Evolutionary conservation across 1,140 invertebrate species (phyloP).

Genomic region (Drosophila micromelanica): DNA sequence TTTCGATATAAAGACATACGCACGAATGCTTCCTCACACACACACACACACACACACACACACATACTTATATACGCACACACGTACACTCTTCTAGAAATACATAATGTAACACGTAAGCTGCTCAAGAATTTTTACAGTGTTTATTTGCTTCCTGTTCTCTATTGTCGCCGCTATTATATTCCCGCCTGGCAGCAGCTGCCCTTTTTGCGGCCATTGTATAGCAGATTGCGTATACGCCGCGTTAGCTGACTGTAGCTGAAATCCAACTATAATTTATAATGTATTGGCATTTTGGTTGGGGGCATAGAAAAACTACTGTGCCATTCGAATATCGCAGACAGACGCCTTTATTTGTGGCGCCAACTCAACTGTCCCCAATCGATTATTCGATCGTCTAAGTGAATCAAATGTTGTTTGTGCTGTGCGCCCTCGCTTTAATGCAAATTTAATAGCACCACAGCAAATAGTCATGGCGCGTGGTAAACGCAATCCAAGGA

Average conservation of each 20-base stretch:
- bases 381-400: constrained; percentile 28
- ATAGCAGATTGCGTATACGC: constrained; percentile 69
- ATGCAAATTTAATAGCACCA: constrained; percentile 21
- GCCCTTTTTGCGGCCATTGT: constrained; percentile 36
- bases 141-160: constrained; percentile 63
- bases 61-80: not conserved
- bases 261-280: constrained; percentile 69
- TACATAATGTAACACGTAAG: constrained; percentile 43
- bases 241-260: constrained; percentile 35
- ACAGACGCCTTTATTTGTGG: constrained; percentile 34
- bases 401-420: constrained; percentile 34
- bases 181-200: constrained; percentile 9
- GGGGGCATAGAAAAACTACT: constrained; percentile 23
- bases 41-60: constrained; percentile 4
- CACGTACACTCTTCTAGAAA: constrained; percentile 15
- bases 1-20: constrained; percentile 79
- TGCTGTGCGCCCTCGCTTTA: constrained; percentile 6
- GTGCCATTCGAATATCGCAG: constrained; percentile 16
- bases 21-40: constrained; percentile 57
- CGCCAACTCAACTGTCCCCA: constrained; percentile 22
- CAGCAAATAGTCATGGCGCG: not conserved
- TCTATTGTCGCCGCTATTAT: constrained; percentile 62
- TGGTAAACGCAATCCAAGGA: not conserved
- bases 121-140: constrained; percentile 59
- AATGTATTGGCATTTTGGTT: constrained; percentile 59